A percentile compares a stretch with the other conserved stretches of the same genome.
These are phyloP conservation scores for Dicranocentrus wangi DNA, from an alignment of 2,888 invertebrate genomes.

Conservation along the genomic window DNA sequence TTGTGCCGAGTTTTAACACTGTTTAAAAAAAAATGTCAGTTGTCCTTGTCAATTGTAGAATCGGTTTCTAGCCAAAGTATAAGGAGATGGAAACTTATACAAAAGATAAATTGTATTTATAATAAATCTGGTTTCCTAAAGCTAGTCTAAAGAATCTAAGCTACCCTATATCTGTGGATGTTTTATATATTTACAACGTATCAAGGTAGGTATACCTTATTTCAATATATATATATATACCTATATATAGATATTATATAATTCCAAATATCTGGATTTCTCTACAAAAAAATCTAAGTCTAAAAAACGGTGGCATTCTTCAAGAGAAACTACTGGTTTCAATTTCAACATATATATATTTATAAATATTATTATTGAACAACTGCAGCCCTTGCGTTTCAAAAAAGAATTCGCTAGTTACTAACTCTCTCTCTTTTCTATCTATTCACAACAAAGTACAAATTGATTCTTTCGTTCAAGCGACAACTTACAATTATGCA, in stretches of 20 bases:
- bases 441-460: slow-evolving; percentile 35
- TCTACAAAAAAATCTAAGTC: background rate
- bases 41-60: slow-evolving; percentile 24
- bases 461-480: slow-evolving; percentile 22
- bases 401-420: too few species aligned
- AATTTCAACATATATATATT: slow-evolving; percentile 45
- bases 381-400: slow-evolving; percentile 43
- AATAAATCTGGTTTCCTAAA: too few species aligned
- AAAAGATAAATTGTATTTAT: slow-evolving; percentile 51
- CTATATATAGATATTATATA: slow-evolving; percentile 10
- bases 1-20: too few species aligned
- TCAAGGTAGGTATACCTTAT: background rate
- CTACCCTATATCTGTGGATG: too few species aligned
- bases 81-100: slow-evolving; percentile 50
- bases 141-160: too few species aligned
- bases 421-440: background rate
- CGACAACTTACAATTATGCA: slow-evolving; percentile 10
- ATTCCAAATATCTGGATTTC: slow-evolving; percentile 1
- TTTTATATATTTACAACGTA: background rate
- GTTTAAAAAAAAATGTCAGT: slow-evolving; percentile 9
- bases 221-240: slow-evolving; percentile 7
- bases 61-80: slow-evolving; percentile 51
- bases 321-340: slow-evolving; percentile 21
- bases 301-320: slow-evolving; percentile 58
- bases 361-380: slow-evolving; percentile 47